Percentiles rank a stretch among this genome's conserved stretches.
Evolutionary conservation across 1,140 invertebrate species (phyloP).

Genomic region (Antheraea mylitta): DNA sequence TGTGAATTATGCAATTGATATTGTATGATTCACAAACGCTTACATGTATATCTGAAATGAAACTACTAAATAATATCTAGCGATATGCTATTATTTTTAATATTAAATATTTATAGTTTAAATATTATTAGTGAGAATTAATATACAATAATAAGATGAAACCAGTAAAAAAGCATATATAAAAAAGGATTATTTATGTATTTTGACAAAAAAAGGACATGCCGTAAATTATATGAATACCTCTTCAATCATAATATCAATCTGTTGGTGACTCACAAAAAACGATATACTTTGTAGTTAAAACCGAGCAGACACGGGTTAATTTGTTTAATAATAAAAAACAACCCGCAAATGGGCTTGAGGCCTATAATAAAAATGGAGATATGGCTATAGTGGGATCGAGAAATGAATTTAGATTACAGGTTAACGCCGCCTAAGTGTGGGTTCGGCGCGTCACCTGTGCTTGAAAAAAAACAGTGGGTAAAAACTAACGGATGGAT

Average conservation of each 20-base stretch:
- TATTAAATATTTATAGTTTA: no score
- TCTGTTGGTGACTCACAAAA: conserved; percentile 35
- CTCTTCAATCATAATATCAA: neutral
- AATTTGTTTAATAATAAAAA: conserved; percentile 76
- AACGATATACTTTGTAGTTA: conserved; percentile 45
- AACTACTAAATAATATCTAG: no score
- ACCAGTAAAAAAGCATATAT: no score
- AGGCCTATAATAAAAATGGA: conserved; percentile 75
- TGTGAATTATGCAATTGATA: no score
- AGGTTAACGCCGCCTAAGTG: conserved; percentile 75
- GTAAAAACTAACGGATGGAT: conserved; percentile 32
- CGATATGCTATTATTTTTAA: no score
- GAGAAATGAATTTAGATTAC: conserved; percentile 79
- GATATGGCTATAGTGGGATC: conserved; percentile 68
- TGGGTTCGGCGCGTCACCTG: conserved; percentile 67
- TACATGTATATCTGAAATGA: no score
- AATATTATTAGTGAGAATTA: no score
- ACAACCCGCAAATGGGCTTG: conserved; percentile 72
- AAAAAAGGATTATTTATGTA: no score
- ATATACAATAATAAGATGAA: no score
- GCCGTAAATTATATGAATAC: neutral
- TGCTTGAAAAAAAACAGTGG: conserved; percentile 54
- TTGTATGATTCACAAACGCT: no score
- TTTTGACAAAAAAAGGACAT: neutral
- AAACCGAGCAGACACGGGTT: conserved; percentile 58